phyloP scores from a whole-genome alignment of 2,797 vertebrate genomes.

The Sibirionetta formosa region DNA sequence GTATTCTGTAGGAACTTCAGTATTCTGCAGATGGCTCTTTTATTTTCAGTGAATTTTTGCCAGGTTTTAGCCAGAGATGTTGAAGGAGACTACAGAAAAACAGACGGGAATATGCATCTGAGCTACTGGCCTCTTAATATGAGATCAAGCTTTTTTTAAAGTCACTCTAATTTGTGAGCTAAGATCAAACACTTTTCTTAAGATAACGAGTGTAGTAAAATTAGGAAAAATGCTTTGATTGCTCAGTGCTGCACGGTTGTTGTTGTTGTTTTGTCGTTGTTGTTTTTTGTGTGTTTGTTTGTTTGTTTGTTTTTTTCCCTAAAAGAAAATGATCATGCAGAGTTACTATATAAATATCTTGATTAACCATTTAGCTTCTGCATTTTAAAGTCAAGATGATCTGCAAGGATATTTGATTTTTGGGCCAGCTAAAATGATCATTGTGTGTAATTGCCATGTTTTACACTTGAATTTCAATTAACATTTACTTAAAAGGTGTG shows the following conservation, averaged over 20 bases:
- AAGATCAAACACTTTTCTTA: background rate
- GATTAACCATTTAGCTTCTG: background rate
- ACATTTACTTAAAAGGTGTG: background rate
- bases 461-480: background rate
- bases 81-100: background rate
- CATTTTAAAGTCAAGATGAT: background rate
- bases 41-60: background rate
- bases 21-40: background rate
- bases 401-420: background rate
- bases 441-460: background rate
- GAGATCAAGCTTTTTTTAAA: background rate
- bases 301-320: background rate
- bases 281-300: too few species aligned
- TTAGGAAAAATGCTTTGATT: background rate
- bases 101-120: background rate
- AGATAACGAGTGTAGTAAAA: background rate
- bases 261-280: too few species aligned
- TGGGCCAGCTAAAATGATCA: background rate
- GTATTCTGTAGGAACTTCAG: background rate
- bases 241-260: background rate
- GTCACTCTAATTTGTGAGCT: background rate
- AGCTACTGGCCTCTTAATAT: background rate
- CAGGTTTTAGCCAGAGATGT: background rate
- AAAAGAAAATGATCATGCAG: background rate
- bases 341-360: background rate